Percentiles rank a stretch among this genome's conserved stretches.
Evolutionary conservation across 1,140 invertebrate species (phyloP).

Genomic region (Pararge aegeria): DNA sequence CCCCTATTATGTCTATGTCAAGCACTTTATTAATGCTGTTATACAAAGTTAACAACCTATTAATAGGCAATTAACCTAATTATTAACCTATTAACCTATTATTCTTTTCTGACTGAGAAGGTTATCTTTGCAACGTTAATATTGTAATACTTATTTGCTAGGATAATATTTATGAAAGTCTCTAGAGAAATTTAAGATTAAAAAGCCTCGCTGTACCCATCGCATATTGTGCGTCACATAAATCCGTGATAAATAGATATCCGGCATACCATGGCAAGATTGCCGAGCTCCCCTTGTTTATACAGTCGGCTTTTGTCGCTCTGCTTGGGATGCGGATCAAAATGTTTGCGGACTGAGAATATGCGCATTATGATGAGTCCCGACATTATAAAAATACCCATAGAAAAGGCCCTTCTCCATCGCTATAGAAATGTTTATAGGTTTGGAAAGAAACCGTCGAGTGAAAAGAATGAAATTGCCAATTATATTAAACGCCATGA

Average conservation of each 20-base stretch:
- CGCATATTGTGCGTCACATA: neutral
- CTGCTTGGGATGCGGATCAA: constrained; percentile 2
- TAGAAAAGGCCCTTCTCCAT: neutral
- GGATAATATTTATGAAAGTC: neutral
- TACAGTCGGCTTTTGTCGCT: constrained; percentile 4
- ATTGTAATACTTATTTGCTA: no score
- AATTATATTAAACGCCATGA: no score
- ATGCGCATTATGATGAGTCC: constrained; percentile 9
- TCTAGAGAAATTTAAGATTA: neutral
- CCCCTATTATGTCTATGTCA: no score
- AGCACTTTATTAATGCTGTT: no score
- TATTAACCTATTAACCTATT: no score
- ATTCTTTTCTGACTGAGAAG: no score
- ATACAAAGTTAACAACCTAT: no score
- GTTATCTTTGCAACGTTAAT: no score
- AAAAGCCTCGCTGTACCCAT: neutral
- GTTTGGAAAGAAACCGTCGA: neutral
- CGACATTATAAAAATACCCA: constrained; percentile 4
- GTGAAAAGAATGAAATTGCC: no score
- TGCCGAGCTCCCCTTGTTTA: constrained; percentile 8
- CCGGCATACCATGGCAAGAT: neutral
- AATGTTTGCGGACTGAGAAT: constrained; percentile 8
- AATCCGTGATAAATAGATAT: constrained; percentile 5
- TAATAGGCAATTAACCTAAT: no score
- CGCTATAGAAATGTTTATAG: neutral